Evolutionary conservation across 2,797 vertebrate species (phyloP).

Genomic region (Pterois miles): DNA sequence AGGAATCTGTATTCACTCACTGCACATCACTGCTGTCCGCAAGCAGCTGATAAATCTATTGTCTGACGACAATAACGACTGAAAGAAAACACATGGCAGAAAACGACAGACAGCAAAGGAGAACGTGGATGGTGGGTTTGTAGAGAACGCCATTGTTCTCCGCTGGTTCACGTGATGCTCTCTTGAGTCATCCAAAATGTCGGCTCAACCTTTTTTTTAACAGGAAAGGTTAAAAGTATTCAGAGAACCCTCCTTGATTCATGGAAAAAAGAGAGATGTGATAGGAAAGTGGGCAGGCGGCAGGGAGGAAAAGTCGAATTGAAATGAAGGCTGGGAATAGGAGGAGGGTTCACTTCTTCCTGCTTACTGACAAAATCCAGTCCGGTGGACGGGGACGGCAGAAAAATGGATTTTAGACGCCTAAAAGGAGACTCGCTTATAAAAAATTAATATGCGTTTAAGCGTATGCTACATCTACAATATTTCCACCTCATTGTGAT

Average conservation of each 20-base stretch:
- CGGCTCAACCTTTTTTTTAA: not conserved
- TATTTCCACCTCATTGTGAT: too few species aligned
- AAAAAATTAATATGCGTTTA: too few species aligned
- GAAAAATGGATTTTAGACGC: too few species aligned
- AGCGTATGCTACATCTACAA: too few species aligned
- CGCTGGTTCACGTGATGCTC: not conserved
- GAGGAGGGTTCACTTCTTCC: not conserved
- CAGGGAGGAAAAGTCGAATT: not conserved
- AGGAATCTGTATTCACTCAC: not conserved
- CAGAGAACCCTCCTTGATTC: not conserved
- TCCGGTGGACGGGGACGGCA: too few species aligned
- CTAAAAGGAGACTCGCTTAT: too few species aligned
- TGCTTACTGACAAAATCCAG: not conserved
- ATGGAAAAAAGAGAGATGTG: not conserved
- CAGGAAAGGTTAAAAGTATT: constrained; percentile 7
- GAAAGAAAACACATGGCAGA: not conserved
- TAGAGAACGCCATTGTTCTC: not conserved
- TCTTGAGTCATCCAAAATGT: not conserved
- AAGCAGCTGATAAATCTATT: not conserved
- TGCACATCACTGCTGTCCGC: not conserved
- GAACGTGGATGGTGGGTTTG: not conserved
- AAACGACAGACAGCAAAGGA: constrained; percentile 16
- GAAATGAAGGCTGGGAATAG: not conserved
- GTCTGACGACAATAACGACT: not conserved
- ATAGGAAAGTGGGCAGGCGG: not conserved